Evolutionary conservation across 1,140 invertebrate species (phyloP).

Genomic region (Apolygus lucorum): DNA sequence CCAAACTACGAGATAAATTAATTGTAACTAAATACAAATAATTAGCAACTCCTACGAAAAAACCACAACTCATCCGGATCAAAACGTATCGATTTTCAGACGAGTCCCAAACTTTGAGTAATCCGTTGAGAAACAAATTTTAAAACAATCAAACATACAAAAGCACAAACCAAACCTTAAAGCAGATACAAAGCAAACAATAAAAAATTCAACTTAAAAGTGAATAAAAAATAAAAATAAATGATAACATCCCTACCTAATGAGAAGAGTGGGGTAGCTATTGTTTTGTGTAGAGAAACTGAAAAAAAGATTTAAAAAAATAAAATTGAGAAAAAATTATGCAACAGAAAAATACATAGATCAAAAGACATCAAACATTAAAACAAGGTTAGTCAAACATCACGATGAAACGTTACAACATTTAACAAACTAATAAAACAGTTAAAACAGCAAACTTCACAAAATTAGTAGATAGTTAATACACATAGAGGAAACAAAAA

Average conservation of each 20-base stretch:
- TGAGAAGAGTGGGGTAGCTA: slow-evolving; percentile 10
- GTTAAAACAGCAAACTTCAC: neutral
- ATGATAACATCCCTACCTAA: slow-evolving; percentile 13
- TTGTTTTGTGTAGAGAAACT: slow-evolving; percentile 13
- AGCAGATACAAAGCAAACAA: neutral
- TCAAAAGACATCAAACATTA: neutral
- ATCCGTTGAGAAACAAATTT: too few relatives aligned
- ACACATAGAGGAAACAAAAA: too few relatives aligned
- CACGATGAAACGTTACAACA: neutral
- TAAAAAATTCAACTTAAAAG: neutral
- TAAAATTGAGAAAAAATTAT: neutral
- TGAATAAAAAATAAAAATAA: neutral
- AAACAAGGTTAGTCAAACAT: too few relatives aligned
- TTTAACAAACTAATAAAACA: neutral
- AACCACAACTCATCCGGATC: too few relatives aligned
- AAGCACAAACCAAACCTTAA: neutral
- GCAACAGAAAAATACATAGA: neutral
- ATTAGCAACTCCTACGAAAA: too few relatives aligned
- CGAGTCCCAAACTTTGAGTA: too few relatives aligned
- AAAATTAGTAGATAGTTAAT: too few relatives aligned
- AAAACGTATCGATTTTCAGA: too few relatives aligned
- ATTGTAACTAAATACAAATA: too few relatives aligned
- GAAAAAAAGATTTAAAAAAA: slow-evolving; percentile 8
- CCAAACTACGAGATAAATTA: too few relatives aligned
- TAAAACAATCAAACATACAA: too few relatives aligned